A percentile compares a stretch with the other conserved stretches of the same genome.
Evolutionary conservation across 2,797 vertebrate genomes (phyloP).

Genomic region (Enteromius viviparus): DNA sequence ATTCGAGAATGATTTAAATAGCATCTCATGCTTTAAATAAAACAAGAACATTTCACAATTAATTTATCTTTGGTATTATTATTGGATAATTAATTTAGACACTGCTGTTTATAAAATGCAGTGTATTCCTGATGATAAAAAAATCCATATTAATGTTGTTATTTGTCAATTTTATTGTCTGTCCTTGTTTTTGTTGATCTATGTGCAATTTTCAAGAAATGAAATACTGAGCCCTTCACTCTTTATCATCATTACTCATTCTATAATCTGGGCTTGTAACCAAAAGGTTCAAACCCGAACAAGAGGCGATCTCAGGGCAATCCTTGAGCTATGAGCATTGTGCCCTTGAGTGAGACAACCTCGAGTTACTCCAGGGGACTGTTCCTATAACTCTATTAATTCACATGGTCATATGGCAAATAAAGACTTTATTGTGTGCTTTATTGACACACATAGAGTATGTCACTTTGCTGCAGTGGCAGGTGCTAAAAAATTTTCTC

Average conservation of each 20-base stretch:
- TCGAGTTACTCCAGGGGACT: background rate
- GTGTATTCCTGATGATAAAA: background rate
- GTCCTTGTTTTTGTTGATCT: constrained; percentile 19
- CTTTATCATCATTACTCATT: background rate
- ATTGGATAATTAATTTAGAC: background rate
- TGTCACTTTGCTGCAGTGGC: background rate
- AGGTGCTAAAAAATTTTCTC: background rate
- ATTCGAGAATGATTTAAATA: background rate
- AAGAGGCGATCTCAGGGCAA: background rate
- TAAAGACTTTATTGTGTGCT: constrained; percentile 7
- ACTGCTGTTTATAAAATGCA: background rate
- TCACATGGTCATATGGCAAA: constrained; percentile 3
- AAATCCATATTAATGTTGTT: background rate
- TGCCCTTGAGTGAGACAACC: constrained; percentile 17
- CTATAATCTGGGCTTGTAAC: background rate
- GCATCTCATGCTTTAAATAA: background rate
- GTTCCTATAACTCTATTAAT: constrained; percentile 1
- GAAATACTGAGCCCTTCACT: constrained; percentile 41
- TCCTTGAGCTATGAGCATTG: background rate
- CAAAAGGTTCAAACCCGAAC: background rate
- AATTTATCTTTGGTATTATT: background rate
- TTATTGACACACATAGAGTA: background rate
- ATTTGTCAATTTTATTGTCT: background rate
- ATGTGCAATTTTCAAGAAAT: constrained; percentile 30
- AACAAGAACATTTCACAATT: background rate